phyloP scores from a whole-genome alignment of 1,140 invertebrate species.

The Oppia nitens region DNA sequence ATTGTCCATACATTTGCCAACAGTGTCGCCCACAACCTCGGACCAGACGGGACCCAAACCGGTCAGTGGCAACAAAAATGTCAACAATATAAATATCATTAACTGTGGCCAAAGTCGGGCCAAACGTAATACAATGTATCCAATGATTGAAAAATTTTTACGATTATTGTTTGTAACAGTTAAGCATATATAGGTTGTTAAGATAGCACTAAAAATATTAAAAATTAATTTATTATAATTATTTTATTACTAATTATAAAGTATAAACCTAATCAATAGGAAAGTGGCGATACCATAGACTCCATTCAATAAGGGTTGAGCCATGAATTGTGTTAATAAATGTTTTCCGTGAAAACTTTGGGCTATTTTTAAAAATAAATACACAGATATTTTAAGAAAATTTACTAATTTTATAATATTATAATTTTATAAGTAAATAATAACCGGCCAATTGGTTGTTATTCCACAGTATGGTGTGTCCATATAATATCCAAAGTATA shows the following conservation, averaged over 20 bases:
- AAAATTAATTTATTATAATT: too few species aligned
- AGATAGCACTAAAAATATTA: slow-evolving; percentile 10
- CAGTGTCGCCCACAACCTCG: neutral
- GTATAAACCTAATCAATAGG: slow-evolving; percentile 1
- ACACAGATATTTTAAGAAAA: too few species aligned
- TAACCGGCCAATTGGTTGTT: neutral
- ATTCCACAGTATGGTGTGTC: slow-evolving; percentile 41
- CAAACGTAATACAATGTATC: neutral
- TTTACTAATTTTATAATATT: neutral
- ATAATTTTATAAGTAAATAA: neutral
- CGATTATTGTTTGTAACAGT: slow-evolving; percentile 7
- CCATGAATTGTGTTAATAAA: neutral
- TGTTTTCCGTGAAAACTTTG: neutral
- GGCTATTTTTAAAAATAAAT: too few species aligned
- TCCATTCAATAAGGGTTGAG: slow-evolving; percentile 1
- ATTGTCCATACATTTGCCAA: slow-evolving; percentile 11
- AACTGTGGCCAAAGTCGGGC: slow-evolving; percentile 1
- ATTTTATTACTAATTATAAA: neutral
- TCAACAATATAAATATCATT: slow-evolving; percentile 4
- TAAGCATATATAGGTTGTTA: slow-evolving; percentile 14
- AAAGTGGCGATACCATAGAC: slow-evolving; percentile 14
- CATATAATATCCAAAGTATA: slow-evolving; percentile 82
- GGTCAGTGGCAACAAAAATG: neutral
- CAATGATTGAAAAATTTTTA: slow-evolving; percentile 5
- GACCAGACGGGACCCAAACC: neutral